phyloP scores from a whole-genome alignment of 2,888 invertebrate species.

The Parelbella ahira region DNA sequence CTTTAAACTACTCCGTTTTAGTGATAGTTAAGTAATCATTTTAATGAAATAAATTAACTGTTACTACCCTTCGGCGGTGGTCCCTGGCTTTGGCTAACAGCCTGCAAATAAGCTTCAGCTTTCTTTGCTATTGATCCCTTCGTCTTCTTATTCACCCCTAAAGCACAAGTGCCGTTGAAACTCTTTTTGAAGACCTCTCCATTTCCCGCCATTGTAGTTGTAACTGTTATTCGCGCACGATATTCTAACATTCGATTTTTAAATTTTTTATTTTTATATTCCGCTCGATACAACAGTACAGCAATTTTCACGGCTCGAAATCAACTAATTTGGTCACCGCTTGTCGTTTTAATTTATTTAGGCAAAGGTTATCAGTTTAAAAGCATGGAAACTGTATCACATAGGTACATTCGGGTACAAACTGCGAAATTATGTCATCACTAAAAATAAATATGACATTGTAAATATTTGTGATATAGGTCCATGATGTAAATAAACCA shows the following conservation, averaged over 20 bases:
- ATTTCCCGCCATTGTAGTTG: constrained; percentile 51
- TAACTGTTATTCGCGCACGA: constrained; percentile 56
- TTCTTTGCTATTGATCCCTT: constrained; percentile 57
- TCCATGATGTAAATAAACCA: no score
- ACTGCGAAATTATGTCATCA: constrained; percentile 31
- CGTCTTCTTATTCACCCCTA: constrained; percentile 49
- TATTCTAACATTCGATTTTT: constrained; percentile 49
- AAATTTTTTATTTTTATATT: constrained; percentile 15
- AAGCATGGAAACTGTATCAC: constrained; percentile 13
- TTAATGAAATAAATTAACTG: no score
- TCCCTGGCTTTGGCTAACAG: constrained; percentile 55
- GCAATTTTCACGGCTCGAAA: constrained; percentile 2
- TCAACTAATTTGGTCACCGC: constrained; percentile 28
- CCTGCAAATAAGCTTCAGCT: constrained; percentile 64
- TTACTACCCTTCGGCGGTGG: constrained; percentile 42
- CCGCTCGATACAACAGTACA: background rate
- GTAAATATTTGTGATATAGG: no score
- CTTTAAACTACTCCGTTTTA: no score
- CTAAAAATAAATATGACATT: constrained; percentile 24
- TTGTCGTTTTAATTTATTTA: constrained; percentile 30
- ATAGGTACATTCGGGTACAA: constrained; percentile 9
- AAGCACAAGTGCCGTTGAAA: constrained; percentile 50
- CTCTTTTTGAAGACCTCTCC: constrained; percentile 51
- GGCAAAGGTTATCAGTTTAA: constrained; percentile 37
- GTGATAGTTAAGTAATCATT: no score